phyloP scores from a whole-genome alignment of 2,797 vertebrate genomes.

The Spatula versicolor region DNA sequence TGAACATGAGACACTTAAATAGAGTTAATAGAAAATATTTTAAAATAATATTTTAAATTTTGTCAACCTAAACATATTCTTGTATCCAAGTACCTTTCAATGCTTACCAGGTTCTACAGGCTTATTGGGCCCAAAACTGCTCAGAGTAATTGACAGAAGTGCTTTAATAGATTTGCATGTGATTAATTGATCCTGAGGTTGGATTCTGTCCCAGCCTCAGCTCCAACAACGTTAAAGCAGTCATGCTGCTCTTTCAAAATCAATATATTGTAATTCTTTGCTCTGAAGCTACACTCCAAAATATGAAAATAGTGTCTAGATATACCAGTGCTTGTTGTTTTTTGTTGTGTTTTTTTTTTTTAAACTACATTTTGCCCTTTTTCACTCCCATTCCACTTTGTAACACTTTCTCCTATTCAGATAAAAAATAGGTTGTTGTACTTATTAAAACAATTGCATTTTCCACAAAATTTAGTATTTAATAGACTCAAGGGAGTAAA shows the following conservation, averaged over 20 bases:
- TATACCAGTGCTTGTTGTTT: background rate
- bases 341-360: background rate
- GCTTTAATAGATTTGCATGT: background rate
- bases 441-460: background rate
- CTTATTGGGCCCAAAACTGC: background rate
- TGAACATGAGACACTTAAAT: background rate
- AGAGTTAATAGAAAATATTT: background rate
- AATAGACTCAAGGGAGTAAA: background rate
- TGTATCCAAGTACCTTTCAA: background rate
- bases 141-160: background rate
- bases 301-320: background rate
- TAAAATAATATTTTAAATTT: background rate
- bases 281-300: background rate
- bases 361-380: background rate
- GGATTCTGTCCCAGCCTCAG: background rate
- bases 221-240: background rate
- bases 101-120: background rate
- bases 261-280: background rate
- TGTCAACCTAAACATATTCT: background rate
- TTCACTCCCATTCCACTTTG: background rate
- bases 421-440: background rate
- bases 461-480: background rate
- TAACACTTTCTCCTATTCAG: background rate
- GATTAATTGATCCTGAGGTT: background rate
- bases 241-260: background rate